A percentile compares a stretch with the other conserved stretches of the same genome.
These are phyloP conservation scores for Apostichopus californicus DNA, from an alignment of 35 echinoderm and acorn worm species.

Conservation along the genomic window DNA sequence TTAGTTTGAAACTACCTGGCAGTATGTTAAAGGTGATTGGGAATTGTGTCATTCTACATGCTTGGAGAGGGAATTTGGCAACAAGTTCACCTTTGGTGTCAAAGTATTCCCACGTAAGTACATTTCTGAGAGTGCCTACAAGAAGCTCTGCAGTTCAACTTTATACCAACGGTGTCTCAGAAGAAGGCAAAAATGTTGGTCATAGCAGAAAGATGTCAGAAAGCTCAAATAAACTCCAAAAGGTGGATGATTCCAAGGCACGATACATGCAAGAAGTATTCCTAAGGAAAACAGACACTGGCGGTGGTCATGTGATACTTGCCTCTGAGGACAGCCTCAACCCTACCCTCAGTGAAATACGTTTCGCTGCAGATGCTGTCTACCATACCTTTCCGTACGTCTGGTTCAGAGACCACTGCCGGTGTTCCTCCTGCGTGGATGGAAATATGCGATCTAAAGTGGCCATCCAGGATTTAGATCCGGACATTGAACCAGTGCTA, in stretches of 20 bases:
- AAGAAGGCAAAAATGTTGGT: not conserved
- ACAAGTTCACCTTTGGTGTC: not conserved
- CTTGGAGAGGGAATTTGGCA: not conserved
- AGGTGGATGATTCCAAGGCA: not conserved
- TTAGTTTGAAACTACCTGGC: not conserved
- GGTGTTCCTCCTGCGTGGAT: conserved; percentile 7
- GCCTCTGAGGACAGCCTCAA: conserved; percentile 24
- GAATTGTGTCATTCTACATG: not conserved
- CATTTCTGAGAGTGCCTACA: not conserved
- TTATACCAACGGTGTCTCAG: not conserved
- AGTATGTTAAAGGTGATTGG: not conserved
- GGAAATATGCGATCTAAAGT: not conserved
- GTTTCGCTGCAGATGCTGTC: conserved; percentile 11
- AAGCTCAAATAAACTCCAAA: not conserved
- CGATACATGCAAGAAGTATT: conserved; percentile 21
- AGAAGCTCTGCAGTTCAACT: not conserved
- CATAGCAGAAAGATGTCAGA: not conserved
- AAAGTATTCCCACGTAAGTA: not conserved
- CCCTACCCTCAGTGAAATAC: conserved; percentile 39
- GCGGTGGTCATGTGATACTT: conserved; percentile 39
- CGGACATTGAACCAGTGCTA: not conserved
- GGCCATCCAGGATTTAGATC: conserved; percentile 18
- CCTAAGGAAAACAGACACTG: not conserved
- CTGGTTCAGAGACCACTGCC: conserved; percentile 38
- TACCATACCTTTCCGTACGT: conserved; percentile 22